Conservation (phyloP, 2,888 invertebrate species). For the Ferrisia virgata region DNA sequence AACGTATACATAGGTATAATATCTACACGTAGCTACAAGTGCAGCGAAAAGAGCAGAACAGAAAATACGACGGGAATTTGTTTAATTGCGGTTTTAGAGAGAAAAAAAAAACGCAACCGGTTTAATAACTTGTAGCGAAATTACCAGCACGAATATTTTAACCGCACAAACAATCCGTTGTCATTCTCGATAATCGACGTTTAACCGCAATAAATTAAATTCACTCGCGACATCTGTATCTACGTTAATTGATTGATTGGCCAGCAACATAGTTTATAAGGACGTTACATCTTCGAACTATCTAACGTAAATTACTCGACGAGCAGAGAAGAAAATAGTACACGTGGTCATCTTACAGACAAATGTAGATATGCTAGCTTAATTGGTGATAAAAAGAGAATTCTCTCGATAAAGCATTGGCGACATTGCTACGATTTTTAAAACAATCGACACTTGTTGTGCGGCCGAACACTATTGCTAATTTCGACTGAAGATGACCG, state of each 20-base stretch:
- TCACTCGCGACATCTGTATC: not conserved
- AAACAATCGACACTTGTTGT: too few species aligned
- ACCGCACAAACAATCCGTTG: not conserved
- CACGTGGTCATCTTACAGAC: too few species aligned
- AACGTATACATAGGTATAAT: not conserved
- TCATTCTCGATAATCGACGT: not conserved
- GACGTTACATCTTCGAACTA: too few species aligned
- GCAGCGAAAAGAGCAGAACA: not conserved
- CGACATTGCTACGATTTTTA: too few species aligned
- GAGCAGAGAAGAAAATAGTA: too few species aligned
- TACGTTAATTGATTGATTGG: not conserved
- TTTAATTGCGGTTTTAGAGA: not conserved
- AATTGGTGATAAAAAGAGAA: too few species aligned
- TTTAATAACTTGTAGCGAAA: conserved; percentile 25
- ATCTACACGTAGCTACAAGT: too few species aligned
- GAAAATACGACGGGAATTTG: not conserved
- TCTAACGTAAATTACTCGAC: too few species aligned
- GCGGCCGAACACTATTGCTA: too few species aligned
- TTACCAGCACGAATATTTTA: not conserved
- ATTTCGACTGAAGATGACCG: too few species aligned
- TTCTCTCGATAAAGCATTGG: too few species aligned
- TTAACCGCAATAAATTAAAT: not conserved
- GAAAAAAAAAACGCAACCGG: not conserved
- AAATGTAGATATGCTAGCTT: too few species aligned
- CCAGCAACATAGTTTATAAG: not conserved